A percentile compares a stretch with the other conserved stretches of the same genome.
Evolutionary conservation across 2,113 vertebrate species (phyloP).

Genomic region (Eptatretus burgeri): DNA sequence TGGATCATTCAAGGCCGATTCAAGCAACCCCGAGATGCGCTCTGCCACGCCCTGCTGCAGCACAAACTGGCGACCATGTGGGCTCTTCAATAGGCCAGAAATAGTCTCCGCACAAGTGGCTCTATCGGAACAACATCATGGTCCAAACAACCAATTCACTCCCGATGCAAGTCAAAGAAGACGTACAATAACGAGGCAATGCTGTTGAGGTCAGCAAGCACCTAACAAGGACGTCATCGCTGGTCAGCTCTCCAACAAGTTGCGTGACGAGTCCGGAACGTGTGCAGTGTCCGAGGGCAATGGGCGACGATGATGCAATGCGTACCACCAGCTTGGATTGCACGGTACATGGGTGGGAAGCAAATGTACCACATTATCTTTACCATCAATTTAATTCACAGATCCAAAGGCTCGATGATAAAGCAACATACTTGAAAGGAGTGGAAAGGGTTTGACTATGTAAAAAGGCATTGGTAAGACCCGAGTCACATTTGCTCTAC

Average conservation of each 20-base stretch:
- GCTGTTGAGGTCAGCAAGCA: slow-evolving; percentile 12
- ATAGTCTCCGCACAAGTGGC: slow-evolving; percentile 70
- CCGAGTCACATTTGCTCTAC: too few species aligned
- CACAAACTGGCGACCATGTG: slow-evolving; percentile 50
- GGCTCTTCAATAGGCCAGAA: slow-evolving; percentile 31
- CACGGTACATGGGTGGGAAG: not conserved
- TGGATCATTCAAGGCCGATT: slow-evolving; percentile 47
- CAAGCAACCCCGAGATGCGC: slow-evolving; percentile 64
- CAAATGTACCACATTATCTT: not conserved
- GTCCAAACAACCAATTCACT: not conserved
- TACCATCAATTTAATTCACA: not conserved
- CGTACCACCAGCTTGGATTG: slow-evolving; percentile 37
- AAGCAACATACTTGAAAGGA: not conserved
- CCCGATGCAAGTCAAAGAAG: not conserved
- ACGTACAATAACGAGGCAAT: not conserved
- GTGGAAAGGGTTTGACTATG: not conserved
- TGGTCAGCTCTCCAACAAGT: slow-evolving; percentile 49
- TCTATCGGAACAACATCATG: slow-evolving; percentile 18
- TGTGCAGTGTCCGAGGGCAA: slow-evolving; percentile 44
- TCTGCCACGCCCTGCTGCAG: slow-evolving; percentile 52
- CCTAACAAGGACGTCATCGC: slow-evolving; percentile 66
- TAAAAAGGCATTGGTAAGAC: not conserved
- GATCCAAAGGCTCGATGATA: not conserved
- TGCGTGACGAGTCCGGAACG: slow-evolving; percentile 36
- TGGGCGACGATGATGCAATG: slow-evolving; percentile 36